Conservation (phyloP, 2,113 vertebrate species). For the Lontra canadensis region DNA sequence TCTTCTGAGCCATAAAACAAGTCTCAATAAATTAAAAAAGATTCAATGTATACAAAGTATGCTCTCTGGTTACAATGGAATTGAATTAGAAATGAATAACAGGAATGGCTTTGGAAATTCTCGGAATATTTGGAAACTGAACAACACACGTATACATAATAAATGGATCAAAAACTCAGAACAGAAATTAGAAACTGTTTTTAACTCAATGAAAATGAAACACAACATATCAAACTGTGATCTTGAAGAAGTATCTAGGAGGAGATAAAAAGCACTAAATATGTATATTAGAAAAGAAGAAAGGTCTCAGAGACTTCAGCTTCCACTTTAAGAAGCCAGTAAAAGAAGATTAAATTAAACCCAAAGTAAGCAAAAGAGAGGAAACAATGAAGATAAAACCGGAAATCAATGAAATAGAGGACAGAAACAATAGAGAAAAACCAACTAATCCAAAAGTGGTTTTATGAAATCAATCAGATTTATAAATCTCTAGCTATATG, state of each 20-base stretch:
- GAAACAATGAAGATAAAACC: not conserved
- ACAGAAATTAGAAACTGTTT: not conserved
- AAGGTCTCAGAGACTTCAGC: not conserved
- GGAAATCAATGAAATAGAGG: not conserved
- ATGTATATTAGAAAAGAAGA: not conserved
- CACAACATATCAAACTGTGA: not conserved
- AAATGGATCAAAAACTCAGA: not conserved
- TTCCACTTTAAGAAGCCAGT: not conserved
- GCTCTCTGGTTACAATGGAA: not conserved
- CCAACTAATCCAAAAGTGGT: not conserved
- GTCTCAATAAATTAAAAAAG: not conserved
- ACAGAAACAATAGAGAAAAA: not conserved
- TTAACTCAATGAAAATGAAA: not conserved
- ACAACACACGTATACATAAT: not conserved
- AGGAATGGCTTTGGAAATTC: not conserved
- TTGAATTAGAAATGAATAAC: not conserved
- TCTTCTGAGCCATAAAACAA: not conserved
- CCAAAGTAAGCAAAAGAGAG: not conserved
- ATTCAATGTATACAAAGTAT: not conserved
- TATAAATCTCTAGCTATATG: not conserved
- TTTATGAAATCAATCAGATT: not conserved
- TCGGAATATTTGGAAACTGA: not conserved
- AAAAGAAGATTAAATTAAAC: not conserved
- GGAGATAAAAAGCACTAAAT: not conserved
- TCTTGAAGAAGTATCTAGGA: not conserved